Conservation (phyloP, 2,797 vertebrate genomes). For the Falco naumanni region DNA sequence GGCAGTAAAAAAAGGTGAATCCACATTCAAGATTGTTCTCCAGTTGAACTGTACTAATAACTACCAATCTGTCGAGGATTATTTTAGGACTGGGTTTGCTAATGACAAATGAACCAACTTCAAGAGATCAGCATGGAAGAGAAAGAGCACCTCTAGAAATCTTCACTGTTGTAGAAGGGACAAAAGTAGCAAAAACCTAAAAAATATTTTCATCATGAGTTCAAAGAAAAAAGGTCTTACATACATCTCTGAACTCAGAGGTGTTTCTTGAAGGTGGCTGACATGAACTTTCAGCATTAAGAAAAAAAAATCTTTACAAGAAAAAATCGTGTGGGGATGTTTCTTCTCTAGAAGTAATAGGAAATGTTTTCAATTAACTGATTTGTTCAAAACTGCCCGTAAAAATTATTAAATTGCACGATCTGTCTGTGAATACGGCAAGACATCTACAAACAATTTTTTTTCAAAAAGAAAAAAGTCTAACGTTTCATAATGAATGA, state of each 20-base stretch:
- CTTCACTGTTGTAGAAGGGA: not conserved
- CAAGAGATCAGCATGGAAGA: not conserved
- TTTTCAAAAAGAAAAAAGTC: not conserved
- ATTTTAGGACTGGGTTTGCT: not conserved
- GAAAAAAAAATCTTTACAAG: not conserved
- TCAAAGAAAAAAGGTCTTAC: not conserved
- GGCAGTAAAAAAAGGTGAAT: not conserved
- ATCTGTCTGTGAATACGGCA: not conserved
- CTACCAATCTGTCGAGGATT: not conserved
- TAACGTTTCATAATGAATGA: fast-evolving
- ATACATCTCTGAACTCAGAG: not conserved
- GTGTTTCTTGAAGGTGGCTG: not conserved
- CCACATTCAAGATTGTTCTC: not conserved
- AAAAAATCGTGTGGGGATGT: not conserved
- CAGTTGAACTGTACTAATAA: not conserved
- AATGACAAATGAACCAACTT: not conserved
- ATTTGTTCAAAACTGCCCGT: not conserved
- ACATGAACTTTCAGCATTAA: not conserved
- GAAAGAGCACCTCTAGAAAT: not conserved
- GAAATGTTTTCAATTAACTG: not conserved
- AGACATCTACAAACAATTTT: not conserved
- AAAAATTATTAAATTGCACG: not conserved
- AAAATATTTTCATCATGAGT: not conserved
- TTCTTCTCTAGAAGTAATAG: not conserved
- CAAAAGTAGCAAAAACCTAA: not conserved